Evolutionary conservation across 2,888 invertebrate species (phyloP), one percentile per base, ranked within the genome.

Genomic region (Dasypolia templi): DNA sequence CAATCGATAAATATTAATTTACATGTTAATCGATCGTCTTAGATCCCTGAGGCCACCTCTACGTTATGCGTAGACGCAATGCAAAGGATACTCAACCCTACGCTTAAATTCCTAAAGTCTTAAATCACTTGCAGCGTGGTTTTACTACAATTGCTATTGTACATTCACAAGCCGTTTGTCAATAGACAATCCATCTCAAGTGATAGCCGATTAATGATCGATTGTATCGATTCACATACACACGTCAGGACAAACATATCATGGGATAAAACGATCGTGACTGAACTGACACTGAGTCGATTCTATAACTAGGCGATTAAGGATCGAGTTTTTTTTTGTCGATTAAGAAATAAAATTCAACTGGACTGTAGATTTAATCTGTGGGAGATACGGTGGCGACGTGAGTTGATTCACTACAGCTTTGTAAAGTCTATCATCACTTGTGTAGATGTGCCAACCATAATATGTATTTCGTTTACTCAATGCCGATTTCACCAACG

Each of bases 1-100:
- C 87, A 77, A 83, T 84, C 87, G 85, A 91, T 91, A 90, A 88
- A 89, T 91, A 91, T 89, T 86, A 87, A 93, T 94, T 93, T 91
- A 89, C 89, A 90, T 91, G 89, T 92, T 90, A 91, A 94, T 93
- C 89, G 88, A 86, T 89, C 88, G 88, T 92, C 89, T 90, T 88
- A 66, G 44, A 81, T 80, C 29, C 44, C 61, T 77, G 64, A 81
- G 85, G 82, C 81, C 84, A 85, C 76, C 82, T 79, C 55, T 66
- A 59, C 22, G 39, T 17, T 11, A 67, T 66, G 61, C 46, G 39
- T 70, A 26, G 0, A 12, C 9, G 2, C 0, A 26, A 17, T 2
- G 29, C 53, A 62, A 77, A 42, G 55, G 56, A 75, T 74, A 65
- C 77, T 58, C 72, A 62, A 77, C 70, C 64, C 51, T 72, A 71